Evolutionary conservation across 2,113 vertebrate genomes (phyloP), one percentile per base, ranked within the genome.

Genomic region (Perca flavescens): DNA sequence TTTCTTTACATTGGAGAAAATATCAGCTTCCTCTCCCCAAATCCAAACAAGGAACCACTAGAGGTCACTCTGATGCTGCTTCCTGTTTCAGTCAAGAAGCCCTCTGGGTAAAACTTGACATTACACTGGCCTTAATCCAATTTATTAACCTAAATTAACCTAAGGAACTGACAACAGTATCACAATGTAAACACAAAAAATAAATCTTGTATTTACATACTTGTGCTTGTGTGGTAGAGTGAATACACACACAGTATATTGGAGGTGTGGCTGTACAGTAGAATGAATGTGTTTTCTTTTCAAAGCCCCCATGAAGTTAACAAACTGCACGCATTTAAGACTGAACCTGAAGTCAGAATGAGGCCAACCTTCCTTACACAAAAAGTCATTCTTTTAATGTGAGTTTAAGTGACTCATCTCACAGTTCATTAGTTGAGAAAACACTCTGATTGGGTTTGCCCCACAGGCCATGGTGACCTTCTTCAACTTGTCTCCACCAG

Each of bases 11-110:
- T 10, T 25, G 6, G 28, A 17, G 47, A 40, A 16, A 36, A 34
- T 6, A 25, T 40, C 21, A 54, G 21, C 19, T 22, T 57, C 8
- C 17, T 8, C 31, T n/a, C 4, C 56, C 1, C n/a, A 13, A 46
- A 43, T 17, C 17, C 57, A 14, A 66, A 21, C 50, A 2, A 60
- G 10, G 0, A 28, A 19, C 90, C 91, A 85, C 79, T 87, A 86
- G 91, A 91, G 90, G 89, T 80, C 86, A 2, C 85, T 88, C 71
- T 88, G 34, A 68, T 11, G 63, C 88, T 85, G 74, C 83, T 75
- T 50, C 64, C 49, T 57, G 13, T 50, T 49, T 28, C 61, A 14
- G 67, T 19, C 34, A 22, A 28, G 16, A 2, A 21, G 36, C 34
- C 62, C 5, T 34, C 5, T 65, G 47, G 61, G 22, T 25, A 47